Base-by-base conservation (phyloP, 2,888 invertebrate genomes). In the Agriopis leucophaearia region DNA sequence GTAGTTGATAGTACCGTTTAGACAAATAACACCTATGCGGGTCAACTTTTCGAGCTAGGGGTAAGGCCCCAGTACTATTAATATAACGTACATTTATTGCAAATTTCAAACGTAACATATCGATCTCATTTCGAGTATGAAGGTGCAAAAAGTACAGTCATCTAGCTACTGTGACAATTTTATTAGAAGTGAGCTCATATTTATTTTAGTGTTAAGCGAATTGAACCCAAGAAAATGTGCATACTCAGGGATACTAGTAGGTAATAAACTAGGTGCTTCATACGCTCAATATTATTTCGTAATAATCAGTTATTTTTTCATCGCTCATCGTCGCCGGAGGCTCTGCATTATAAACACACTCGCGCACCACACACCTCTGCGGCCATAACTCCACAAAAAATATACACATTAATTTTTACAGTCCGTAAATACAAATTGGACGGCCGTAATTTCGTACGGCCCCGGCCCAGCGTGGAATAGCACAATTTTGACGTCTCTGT, bases 371-470 rank as follows among this genome's bases (percentile, higher is more conserved):
- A 66, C 60, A 66, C 70, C 64, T 69, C 70, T 56, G 68, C 18
- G 61, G 64, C 67, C 65, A 66, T 72, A 73, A 71, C 71, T 75
- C 71, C 67, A 66, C 67, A 63, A 72, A 72, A 74, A 71, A 72
- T 67, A 72, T 72, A 74, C 71, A 77, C 81, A 81, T 84, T 79
- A 79, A 78, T 81, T 79, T 81, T 81, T 79, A 81, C 77, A 75
- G 78, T 75, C 74, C 71, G 75, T 79, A 82, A 79, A 84, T 81
- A 81, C 76, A 81, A 85, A 82, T 82, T 80, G 79, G 74, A 72
- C 68, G 69, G 72, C 74, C 76, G 76, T 77, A 77, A 80, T 83
- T 83, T 76, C 73, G 78, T 56, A 66, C 76, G 62, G 54, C 69
- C 60, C 74, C 72, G 45, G 47, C 70, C 69, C 71, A 61, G 64